Percentiles rank a stretch among this genome's conserved stretches.
These are phyloP conservation scores for Chroicocephalus ridibundus DNA, from an alignment of 2,113 vertebrate genomes.

Conservation along the genomic window DNA sequence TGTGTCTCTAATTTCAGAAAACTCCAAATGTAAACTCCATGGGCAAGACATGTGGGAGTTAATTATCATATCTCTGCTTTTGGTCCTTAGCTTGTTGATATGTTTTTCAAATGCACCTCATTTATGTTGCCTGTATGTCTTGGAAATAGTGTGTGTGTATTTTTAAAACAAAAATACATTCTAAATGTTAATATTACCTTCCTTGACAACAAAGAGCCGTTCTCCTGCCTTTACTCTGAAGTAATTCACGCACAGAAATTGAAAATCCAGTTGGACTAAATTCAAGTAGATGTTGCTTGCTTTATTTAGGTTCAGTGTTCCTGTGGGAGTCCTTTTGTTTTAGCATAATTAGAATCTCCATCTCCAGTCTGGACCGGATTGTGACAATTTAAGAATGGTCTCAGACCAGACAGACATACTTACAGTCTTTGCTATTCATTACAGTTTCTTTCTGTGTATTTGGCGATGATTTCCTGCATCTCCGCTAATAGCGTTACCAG, in stretches of 20 bases:
- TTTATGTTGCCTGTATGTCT: background rate
- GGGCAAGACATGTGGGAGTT: accelerated
- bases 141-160: background rate
- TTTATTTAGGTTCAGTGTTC: background rate
- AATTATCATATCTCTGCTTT: background rate
- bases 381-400: background rate
- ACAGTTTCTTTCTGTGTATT: background rate
- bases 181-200: background rate
- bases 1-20: background rate
- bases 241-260: background rate
- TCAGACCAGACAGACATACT: background rate
- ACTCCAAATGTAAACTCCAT: background rate
- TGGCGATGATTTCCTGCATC: background rate
- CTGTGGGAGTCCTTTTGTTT: background rate
- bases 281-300: background rate
- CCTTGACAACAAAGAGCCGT: background rate
- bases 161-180: background rate
- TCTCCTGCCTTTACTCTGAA: background rate
- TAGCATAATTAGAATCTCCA: background rate
- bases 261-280: background rate
- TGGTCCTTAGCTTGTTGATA: background rate
- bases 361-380: background rate
- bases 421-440: background rate
- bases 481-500: accelerated
- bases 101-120: background rate